Evolutionary conservation across 1,140 invertebrate species (phyloP).

Genomic region (Wasmannia auropunctata): DNA sequence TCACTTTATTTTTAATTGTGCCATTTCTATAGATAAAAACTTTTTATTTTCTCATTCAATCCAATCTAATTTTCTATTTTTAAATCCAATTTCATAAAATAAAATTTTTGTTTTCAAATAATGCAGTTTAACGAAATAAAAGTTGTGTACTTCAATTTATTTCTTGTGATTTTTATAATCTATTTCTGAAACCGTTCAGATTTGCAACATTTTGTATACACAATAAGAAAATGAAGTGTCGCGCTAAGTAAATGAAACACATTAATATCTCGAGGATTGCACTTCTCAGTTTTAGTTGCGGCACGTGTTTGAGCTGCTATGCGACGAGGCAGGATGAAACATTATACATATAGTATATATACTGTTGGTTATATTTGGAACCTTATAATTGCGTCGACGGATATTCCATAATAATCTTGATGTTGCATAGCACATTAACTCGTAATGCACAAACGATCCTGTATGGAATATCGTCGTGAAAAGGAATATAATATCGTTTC

Average conservation of each 20-base stretch:
- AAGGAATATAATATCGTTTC: not conserved
- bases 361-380: not conserved
- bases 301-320: not conserved
- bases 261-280: slow-evolving; percentile 13
- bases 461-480: not conserved
- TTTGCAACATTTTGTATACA: not conserved
- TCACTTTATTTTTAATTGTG: not conserved
- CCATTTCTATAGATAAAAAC: not conserved
- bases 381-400: not conserved
- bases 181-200: not conserved
- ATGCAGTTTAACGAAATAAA: not conserved
- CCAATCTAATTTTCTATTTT: not conserved
- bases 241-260: not conserved
- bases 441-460: slow-evolving; percentile 3
- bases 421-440: slow-evolving; percentile 18
- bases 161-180: not conserved
- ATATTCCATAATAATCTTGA: slow-evolving; percentile 10
- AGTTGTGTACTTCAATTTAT: not conserved
- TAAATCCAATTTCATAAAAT: not conserved
- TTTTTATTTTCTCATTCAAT: not conserved
- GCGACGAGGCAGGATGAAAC: not conserved
- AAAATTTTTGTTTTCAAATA: not conserved
- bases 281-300: slow-evolving; percentile 22
- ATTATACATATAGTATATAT: too few relatives aligned
- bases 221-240: not conserved